phyloP scores from a whole-genome alignment of 2,797 vertebrate species.

The Austrolebias charrua region DNA sequence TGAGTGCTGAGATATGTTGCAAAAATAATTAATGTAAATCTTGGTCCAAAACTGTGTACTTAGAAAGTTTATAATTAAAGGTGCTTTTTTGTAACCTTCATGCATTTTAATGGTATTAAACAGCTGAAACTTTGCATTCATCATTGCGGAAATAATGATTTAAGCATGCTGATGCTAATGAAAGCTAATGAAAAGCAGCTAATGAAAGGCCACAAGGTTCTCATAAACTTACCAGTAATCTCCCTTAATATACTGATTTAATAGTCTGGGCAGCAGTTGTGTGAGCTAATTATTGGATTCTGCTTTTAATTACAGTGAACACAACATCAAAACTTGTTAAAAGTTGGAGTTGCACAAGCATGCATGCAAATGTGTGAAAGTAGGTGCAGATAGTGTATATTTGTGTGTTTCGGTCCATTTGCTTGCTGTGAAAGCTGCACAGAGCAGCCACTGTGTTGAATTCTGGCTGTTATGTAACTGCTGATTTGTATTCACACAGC shows the following conservation, averaged over 20 bases:
- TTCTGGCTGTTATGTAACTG: slow-evolving; percentile 47
- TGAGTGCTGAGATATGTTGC: too few relatives aligned
- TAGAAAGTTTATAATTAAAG: too few relatives aligned
- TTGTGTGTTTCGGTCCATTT: slow-evolving; percentile 1
- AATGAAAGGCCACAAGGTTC: not conserved
- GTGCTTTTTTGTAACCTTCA: too few relatives aligned
- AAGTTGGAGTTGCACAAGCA: too few relatives aligned
- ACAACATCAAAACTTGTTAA: too few relatives aligned
- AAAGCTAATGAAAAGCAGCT: too few relatives aligned
- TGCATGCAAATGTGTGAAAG: not conserved
- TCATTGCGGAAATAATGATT: not conserved
- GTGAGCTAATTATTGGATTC: too few relatives aligned
- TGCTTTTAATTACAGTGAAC: too few relatives aligned
- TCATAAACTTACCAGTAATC: not conserved
- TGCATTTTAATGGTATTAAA: not conserved
- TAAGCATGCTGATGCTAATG: too few relatives aligned
- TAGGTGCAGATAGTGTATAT: not conserved
- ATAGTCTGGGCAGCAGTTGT: too few relatives aligned
- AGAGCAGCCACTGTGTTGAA: slow-evolving; percentile 44
- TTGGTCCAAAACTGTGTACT: too few relatives aligned
- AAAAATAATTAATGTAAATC: too few relatives aligned
- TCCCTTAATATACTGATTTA: not conserved
- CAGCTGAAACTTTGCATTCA: not conserved
- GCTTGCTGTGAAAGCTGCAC: slow-evolving; percentile 18
- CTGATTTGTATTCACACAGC: slow-evolving; percentile 44